A percentile compares a stretch with the other conserved stretches of the same genome.
phyloP scores from a whole-genome alignment of 2,888 invertebrate species.

The Crossocerus cetratus region DNA sequence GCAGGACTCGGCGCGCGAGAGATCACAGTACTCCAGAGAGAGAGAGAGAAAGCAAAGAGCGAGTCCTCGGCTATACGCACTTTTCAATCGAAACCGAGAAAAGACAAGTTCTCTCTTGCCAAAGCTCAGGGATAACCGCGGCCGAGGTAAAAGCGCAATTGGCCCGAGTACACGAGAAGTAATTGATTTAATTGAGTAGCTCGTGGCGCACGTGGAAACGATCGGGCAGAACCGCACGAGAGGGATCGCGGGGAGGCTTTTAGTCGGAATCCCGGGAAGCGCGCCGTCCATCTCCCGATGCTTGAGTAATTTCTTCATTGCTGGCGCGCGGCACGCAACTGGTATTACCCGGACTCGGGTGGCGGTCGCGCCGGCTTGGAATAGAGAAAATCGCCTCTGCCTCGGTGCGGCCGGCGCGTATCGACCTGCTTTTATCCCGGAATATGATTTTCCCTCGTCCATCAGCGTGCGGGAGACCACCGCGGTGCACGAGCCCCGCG shows the following conservation, averaged over 20 bases:
- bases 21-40: no score
- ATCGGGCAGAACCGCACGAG: no score
- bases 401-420: no score
- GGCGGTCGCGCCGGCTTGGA: background rate
- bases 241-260: background rate
- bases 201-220: background rate
- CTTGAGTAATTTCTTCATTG: conserved; percentile 38
- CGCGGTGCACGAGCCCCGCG: no score
- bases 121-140: no score
- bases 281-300: background rate
- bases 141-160: conserved; percentile 2
- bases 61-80: conserved; percentile 17
- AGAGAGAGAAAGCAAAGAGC: background rate
- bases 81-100: conserved; percentile 12
- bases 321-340: conserved; percentile 29
- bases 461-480: no score
- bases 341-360: background rate
- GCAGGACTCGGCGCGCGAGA: no score
- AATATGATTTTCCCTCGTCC: no score
- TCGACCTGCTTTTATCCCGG: no score
- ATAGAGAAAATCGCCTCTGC: no score
- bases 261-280: background rate
- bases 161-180: background rate
- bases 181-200: background rate
- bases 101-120: background rate